Conservation (phyloP, 1,140 invertebrate genomes). For the Tetraneura akinire region DNA sequence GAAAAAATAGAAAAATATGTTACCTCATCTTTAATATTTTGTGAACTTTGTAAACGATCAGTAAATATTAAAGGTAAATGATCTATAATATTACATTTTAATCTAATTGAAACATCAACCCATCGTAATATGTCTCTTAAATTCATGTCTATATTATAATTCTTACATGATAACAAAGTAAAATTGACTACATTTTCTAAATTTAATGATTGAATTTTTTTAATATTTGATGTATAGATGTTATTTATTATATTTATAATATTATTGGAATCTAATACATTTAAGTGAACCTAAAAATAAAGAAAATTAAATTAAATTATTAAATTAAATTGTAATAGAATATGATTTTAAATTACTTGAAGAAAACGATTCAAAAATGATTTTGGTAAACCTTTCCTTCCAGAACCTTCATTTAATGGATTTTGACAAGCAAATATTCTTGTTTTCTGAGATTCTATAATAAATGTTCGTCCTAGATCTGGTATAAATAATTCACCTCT, state of each 20-base stretch:
- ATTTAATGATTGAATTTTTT: conserved; percentile 8
- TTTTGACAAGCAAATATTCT: conserved; percentile 98
- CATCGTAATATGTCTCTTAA: conserved; percentile 91
- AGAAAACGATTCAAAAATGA: conserved; percentile 99
- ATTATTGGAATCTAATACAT: conserved; percentile 5
- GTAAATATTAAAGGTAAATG: conserved; percentile 77
- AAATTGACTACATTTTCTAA: conserved; percentile 32
- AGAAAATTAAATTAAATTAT: neutral
- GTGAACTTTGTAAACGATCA: conserved; percentile 75
- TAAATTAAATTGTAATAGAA: neutral
- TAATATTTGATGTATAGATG: neutral
- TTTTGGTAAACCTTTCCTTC: conserved; percentile 89
- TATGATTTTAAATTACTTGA: conserved; percentile 66
- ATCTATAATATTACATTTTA: conserved; percentile 63
- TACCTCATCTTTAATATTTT: conserved; percentile 57
- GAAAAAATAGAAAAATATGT: neutral
- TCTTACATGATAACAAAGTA: neutral
- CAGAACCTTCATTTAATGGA: conserved; percentile 93
- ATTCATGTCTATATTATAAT: conserved; percentile 79
- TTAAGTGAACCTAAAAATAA: conserved; percentile 32
- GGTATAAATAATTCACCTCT: conserved; percentile 94
- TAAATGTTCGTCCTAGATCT: conserved; percentile 87
- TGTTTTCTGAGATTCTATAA: conserved; percentile 69
- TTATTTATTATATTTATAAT: conserved; percentile 30
- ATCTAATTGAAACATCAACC: conserved; percentile 69